Evolutionary conservation across 2,113 vertebrate species (phyloP).

Genomic region (Capreolus pygargus): DNA sequence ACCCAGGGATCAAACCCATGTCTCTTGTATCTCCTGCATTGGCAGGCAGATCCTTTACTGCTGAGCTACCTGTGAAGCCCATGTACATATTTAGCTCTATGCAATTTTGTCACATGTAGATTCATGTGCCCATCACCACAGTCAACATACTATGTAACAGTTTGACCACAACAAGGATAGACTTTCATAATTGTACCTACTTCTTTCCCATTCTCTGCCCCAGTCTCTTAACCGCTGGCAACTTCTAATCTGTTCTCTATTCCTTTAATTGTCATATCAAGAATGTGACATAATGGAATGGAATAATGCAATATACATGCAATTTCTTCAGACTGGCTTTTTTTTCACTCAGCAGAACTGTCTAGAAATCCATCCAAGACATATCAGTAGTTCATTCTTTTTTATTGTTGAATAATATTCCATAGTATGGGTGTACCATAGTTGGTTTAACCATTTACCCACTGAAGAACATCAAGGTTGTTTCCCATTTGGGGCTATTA

Average conservation of each 20-base stretch:
- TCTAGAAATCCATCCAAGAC: background rate
- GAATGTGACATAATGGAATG: background rate
- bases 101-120: background rate
- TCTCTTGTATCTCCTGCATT: background rate
- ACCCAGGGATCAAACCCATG: background rate
- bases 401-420: background rate
- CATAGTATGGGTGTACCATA: background rate
- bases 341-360: background rate
- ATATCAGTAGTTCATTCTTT: background rate
- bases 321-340: background rate
- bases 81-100: background rate
- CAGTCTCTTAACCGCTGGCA: background rate
- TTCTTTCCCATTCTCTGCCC: background rate
- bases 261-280: background rate
- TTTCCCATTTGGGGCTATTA: background rate
- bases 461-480: background rate
- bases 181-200: background rate
- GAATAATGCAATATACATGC: background rate
- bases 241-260: background rate
- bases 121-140: background rate
- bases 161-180: background rate
- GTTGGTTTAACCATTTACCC: background rate
- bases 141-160: background rate
- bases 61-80: background rate
- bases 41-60: background rate